Evolutionary conservation across 2,113 vertebrate genomes (phyloP).

Genomic region (Deroptyus accipitrinus): DNA sequence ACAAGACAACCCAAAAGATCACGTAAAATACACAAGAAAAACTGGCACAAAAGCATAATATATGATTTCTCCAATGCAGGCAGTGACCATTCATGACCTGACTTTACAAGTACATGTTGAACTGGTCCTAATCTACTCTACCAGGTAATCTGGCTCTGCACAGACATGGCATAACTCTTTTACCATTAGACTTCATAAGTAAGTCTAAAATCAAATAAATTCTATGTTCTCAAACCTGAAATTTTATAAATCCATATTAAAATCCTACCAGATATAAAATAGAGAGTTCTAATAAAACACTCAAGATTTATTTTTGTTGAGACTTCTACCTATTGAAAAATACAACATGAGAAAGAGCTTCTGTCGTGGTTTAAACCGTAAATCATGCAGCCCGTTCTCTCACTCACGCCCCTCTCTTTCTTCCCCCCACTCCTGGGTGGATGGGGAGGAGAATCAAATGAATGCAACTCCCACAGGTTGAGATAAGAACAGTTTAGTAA

Average conservation of each 20-base stretch:
- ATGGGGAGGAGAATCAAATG: too few species aligned
- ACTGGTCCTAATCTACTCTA: neutral
- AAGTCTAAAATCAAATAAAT: neutral
- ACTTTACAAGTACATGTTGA: neutral
- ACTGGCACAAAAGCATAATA: neutral
- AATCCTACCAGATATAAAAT: neutral
- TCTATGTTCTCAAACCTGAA: neutral
- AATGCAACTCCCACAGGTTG: too few species aligned
- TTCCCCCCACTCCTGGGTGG: too few species aligned
- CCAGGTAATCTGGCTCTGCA: neutral
- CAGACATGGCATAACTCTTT: neutral
- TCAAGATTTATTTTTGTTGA: neutral
- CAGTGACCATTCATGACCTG: neutral
- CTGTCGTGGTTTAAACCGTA: neutral
- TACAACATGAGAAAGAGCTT: neutral
- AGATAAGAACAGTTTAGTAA: too few species aligned
- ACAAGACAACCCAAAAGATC: neutral
- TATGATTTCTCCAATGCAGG: neutral
- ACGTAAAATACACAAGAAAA: neutral
- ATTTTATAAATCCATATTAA: neutral
- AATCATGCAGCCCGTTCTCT: too few species aligned
- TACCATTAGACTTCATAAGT: neutral
- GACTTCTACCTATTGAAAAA: neutral
- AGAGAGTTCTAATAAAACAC: neutral
- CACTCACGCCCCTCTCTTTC: too few species aligned